These are phyloP conservation scores for Melangyna quadrimaculata DNA, from an alignment of 2,888 invertebrate genomes.

Conservation along the genomic window DNA sequence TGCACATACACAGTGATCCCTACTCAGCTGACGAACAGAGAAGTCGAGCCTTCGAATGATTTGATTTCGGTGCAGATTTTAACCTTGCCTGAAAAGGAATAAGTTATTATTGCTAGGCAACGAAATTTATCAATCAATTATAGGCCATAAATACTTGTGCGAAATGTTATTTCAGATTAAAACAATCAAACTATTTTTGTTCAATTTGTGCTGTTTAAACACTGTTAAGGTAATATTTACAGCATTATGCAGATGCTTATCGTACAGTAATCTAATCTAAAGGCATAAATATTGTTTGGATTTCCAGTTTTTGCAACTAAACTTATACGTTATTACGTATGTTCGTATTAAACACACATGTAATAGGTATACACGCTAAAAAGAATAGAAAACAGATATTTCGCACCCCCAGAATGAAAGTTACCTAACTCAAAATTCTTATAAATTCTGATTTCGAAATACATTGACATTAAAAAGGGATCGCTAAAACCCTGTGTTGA, in stretches of 20 bases:
- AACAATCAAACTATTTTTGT: neutral
- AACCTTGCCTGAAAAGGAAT: too few species aligned
- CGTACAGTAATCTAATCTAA: conserved; percentile 15
- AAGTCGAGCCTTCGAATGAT: too few species aligned
- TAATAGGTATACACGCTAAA: neutral
- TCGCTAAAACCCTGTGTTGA: too few species aligned
- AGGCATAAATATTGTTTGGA: conserved; percentile 1
- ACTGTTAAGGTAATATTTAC: neutral
- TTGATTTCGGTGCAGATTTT: neutral
- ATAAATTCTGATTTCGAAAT: too few species aligned
- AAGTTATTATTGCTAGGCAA: neutral
- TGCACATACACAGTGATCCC: too few species aligned
- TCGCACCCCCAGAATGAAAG: too few species aligned
- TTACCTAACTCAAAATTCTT: too few species aligned
- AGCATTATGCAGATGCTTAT: conserved; percentile 24
- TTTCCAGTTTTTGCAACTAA: conserved; percentile 11
- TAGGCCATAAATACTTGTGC: neutral
- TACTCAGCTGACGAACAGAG: too few species aligned
- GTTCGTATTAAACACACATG: neutral
- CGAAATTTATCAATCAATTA: neutral
- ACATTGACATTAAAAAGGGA: too few species aligned
- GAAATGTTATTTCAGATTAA: neutral
- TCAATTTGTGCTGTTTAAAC: neutral
- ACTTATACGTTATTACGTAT: too few species aligned
- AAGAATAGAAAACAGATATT: neutral